Base-by-base conservation (phyloP, 2,113 vertebrate genomes). In the Pandion haliaetus region DNA sequence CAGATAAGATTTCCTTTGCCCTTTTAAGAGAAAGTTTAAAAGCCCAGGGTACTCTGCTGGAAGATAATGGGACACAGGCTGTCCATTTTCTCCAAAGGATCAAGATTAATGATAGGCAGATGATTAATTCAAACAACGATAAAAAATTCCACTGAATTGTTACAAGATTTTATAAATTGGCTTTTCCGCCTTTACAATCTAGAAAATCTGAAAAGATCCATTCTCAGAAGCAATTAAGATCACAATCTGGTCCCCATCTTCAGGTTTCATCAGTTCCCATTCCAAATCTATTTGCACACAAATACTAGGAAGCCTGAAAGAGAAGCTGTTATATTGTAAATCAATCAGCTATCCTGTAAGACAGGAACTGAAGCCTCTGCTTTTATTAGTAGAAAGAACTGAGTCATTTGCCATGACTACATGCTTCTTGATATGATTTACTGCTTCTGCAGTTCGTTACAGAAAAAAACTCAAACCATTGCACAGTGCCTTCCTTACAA, bases 221-320 rank as follows among this genome's bases (percentile, higher is more conserved):
- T 95, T 87, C 91, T 93, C 88, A 94, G 70, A 87, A 95, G 81
- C 78, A 97, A 97, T 95, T 91, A 95, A 95, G 96, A 95, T 95
- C 81, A 62, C 77, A 94, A 91, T 93, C 93, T 77, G 42, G 63
- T 62, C 66, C 78, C 73, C 88, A 82, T 94, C 93, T 94, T 76
- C 16, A 5, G 45, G 91, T 95, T 96, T 82, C 86, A 94, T 95
- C 91, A 62, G 69, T 86, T 94, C 2, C 38, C 66, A 94, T 95
- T 95, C 93, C 93, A 92, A 93, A 95, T 85, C 89, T 90, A 91
- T 91, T 91, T 96, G 93, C 92, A 95, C 84, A 87, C 86, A 95
- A 80, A 89, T 70, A 77, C 70, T 73, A 82, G 78, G 95, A 96
- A 96, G 66, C 86, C 92, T 71, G 88, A 78, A 95, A 79, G 91